Base-by-base conservation (phyloP, 2,888 invertebrate genomes). In the Ichneumoninae sp. region DNA sequence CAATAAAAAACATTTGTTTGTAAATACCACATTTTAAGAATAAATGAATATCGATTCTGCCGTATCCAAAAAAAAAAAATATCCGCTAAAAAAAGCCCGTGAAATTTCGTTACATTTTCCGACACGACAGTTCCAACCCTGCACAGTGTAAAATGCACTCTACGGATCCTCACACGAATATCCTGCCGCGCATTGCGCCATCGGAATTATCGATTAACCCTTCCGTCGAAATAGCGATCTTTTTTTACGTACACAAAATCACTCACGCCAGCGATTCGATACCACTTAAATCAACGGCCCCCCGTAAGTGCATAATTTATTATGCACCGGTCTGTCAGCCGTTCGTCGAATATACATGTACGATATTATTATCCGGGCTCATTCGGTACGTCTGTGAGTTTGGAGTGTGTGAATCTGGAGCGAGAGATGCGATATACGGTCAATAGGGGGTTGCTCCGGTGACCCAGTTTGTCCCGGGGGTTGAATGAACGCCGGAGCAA, bases 381-480 rank as follows among this genome's bases (percentile, higher is more conserved):
- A 26, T 60, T 60, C 16, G 60, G 22, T 60, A 4, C 30, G 60
- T 60, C 26, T 13, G 60, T 16, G 33, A 73, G 60, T n/a, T 73
- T 22, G 44, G 30, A 73, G 40, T n/a, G n/a, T 19, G 76, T 71
- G 81, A 86, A 75, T 79, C 75, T 26, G 65, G 80, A 68, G 44
- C 68, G 81, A 71, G 52, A 81, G 57, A 79, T 83, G 66, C 75
- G 83, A 80, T 83, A 78, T 83, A 75, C 83, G 86, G 85, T 87
- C 84, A 87, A 86, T 87, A 86, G 84, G 57, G 88, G 86, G 87
- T 86, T 88, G 88, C 73, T 85, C 89, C 86, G 87, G 87, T 93
- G 90, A 93, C 93, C 93, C 88, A 92, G 89, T 92, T 93, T 87
- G 85, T 91, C 86, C 90, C 89, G 87, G 88, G 91, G 92, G 93